Evolutionary conservation across 2,888 invertebrate species (phyloP).

Genomic region (Epiblema foenella): DNA sequence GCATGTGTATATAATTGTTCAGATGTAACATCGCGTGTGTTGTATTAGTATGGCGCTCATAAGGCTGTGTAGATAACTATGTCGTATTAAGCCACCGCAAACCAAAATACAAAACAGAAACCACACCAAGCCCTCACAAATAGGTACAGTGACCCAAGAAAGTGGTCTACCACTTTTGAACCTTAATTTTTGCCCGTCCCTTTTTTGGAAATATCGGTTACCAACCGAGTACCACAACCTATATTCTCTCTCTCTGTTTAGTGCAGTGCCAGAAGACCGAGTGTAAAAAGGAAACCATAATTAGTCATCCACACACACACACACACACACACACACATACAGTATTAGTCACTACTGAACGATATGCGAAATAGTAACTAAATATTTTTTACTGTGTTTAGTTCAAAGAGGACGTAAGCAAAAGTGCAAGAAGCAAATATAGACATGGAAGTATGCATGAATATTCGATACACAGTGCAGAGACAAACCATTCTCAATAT

Average conservation of each 20-base stretch:
- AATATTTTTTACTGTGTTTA: neutral
- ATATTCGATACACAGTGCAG: constrained; percentile 17
- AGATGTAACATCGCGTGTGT: neutral
- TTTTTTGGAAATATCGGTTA: neutral
- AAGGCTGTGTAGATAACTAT: neutral
- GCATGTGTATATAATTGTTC: neutral
- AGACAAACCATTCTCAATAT: constrained; percentile 26
- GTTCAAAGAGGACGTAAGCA: constrained; percentile 1
- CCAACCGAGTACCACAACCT: neutral
- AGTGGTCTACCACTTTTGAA: too few relatives aligned
- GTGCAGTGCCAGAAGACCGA: neutral
- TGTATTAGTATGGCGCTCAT: neutral
- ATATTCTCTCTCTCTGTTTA: neutral
- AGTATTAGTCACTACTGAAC: neutral
- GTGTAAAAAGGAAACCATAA: neutral
- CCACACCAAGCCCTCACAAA: constrained; percentile 27
- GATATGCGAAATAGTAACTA: neutral
- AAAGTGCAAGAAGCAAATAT: constrained; percentile 21
- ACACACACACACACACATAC: neutral
- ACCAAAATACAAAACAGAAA: constrained; percentile 24
- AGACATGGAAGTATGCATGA: constrained; percentile 32
- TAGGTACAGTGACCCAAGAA: neutral
- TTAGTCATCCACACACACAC: neutral
- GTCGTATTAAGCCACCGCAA: constrained; percentile 22
- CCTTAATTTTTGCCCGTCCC: too few relatives aligned